These are phyloP conservation scores for Alouatta palliata DNA, from an alignment of 2,113 vertebrate genomes.

Conservation along the genomic window DNA sequence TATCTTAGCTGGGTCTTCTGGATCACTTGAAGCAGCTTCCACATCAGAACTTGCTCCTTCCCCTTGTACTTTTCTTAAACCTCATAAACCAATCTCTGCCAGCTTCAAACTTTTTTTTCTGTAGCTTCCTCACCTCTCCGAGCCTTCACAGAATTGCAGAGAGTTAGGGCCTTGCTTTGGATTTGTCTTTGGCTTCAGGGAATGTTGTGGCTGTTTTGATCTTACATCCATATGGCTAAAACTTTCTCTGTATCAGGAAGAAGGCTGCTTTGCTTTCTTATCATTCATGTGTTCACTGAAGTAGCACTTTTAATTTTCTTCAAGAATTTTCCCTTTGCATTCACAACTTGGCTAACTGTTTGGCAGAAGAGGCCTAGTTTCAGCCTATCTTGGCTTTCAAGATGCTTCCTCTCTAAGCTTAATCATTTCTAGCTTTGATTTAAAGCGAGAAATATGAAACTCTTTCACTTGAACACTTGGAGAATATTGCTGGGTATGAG, in stretches of 20 bases:
- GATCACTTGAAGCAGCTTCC: neutral
- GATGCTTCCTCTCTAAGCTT: neutral
- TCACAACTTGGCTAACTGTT: neutral
- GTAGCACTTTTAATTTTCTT: neutral
- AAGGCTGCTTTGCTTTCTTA: neutral
- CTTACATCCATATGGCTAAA: neutral
- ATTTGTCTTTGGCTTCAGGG: neutral
- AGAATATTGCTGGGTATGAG: neutral
- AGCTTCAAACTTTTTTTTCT: neutral
- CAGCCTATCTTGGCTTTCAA: neutral
- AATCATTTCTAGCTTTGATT: neutral
- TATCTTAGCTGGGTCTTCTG: neutral
- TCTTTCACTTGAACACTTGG: neutral
- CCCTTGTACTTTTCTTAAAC: neutral
- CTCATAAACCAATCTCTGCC: neutral
- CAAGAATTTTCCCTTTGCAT: neutral
- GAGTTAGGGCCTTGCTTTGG: neutral
- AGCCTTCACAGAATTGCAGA: neutral
- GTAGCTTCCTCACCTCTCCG: neutral
- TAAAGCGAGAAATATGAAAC: neutral
- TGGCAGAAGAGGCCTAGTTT: neutral
- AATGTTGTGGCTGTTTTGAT: neutral
- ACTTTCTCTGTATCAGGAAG: neutral
- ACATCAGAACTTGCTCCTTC: neutral
- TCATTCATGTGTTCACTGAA: neutral